A percentile compares a stretch with the other conserved stretches of the same genome.
Conservation (phyloP, 64 coral and sea anemone genomes). For the Exaiptasia diaphana region DNA sequence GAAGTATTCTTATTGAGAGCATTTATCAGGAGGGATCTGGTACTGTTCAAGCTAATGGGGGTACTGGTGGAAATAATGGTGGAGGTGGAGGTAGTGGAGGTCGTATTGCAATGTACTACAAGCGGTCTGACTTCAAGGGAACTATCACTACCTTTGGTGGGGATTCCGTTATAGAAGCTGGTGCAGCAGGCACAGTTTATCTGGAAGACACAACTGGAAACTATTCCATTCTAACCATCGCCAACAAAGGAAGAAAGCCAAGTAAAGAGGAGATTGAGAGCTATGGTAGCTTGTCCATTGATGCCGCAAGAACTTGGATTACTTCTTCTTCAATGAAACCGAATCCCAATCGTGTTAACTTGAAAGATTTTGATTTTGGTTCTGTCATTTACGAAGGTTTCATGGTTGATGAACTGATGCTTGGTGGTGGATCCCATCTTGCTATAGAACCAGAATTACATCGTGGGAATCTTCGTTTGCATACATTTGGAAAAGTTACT, state of each 20-base stretch:
- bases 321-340: background rate
- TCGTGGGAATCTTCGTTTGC: slow-evolving; percentile 29
- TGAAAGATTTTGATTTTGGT: slow-evolving; percentile 40
- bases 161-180: slow-evolving; percentile 36
- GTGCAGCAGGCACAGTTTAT: slow-evolving; percentile 81
- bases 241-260: slow-evolving; percentile 57
- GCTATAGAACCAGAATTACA: slow-evolving; percentile 45
- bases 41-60: slow-evolving; percentile 55
- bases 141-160: slow-evolving; percentile 55
- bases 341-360: background rate
- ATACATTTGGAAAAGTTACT: slow-evolving; percentile 46
- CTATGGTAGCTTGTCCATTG: slow-evolving; percentile 33
- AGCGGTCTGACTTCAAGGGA: slow-evolving; percentile 39
- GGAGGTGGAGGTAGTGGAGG: slow-evolving; percentile 83
- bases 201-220: slow-evolving; percentile 4
- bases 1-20: slow-evolving; percentile 57
- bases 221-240: slow-evolving; percentile 50
- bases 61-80: slow-evolving; percentile 52
- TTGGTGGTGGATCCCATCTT: slow-evolving; percentile 76
- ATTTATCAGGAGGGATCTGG: slow-evolving; percentile 56
- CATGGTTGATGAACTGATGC: slow-evolving; percentile 54
- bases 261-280: slow-evolving; percentile 23
- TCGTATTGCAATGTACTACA: slow-evolving; percentile 71
- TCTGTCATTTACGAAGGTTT: slow-evolving; percentile 49
- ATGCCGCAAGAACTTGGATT: slow-evolving; percentile 78